Percentiles rank a stretch among this genome's conserved stretches.
phyloP scores from a whole-genome alignment of 2,113 vertebrate species.

The Dermatemys mawii region DNA sequence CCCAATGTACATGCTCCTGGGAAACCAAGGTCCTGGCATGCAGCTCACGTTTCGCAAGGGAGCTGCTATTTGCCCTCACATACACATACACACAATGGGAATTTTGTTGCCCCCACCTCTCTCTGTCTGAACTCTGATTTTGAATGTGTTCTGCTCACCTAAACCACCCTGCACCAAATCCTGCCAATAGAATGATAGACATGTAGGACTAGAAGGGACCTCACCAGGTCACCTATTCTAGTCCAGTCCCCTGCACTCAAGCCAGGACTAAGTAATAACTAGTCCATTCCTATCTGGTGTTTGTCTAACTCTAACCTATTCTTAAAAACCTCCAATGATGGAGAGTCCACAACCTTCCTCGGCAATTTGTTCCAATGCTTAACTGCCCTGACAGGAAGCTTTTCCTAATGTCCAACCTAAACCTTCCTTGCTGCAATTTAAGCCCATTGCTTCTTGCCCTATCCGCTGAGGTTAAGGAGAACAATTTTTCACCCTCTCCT shows the following conservation, averaged over 20 bases:
- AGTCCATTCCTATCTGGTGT: background rate
- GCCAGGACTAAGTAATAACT: background rate
- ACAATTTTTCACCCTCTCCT: background rate
- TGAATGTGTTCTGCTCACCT: background rate
- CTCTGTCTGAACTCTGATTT: background rate
- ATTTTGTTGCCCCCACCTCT: background rate
- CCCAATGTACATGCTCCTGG: background rate
- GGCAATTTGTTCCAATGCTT: background rate
- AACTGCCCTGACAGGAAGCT: background rate
- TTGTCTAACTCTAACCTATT: background rate
- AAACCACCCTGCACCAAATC: background rate
- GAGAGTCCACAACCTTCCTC: background rate
- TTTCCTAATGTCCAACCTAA: background rate
- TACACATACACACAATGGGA: background rate
- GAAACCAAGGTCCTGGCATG: background rate
- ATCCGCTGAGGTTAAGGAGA: background rate
- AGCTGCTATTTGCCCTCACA: background rate
- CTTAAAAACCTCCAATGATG: background rate
- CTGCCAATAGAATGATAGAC: background rate
- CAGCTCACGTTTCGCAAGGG: accelerated
- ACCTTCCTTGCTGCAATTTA: background rate
- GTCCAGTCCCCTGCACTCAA: background rate
- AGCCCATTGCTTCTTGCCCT: background rate
- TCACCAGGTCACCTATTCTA: background rate
- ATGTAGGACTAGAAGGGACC: no score